Evolutionary conservation across 2,797 vertebrate species (phyloP).

Genomic region (Sebastes itinus): DNA sequence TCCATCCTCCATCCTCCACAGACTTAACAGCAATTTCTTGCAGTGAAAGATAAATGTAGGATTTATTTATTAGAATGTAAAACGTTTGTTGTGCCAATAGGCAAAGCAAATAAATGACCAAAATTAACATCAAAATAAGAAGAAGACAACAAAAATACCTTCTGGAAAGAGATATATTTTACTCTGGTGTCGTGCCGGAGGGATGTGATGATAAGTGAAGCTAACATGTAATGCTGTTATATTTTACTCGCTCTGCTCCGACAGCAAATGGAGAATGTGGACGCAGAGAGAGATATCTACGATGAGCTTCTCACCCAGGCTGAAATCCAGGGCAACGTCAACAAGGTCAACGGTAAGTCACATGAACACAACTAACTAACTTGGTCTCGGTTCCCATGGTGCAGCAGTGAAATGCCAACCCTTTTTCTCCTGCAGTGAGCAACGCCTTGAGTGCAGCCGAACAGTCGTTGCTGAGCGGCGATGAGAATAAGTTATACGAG

Average conservation of each 20-base stretch:
- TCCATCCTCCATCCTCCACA: not conserved
- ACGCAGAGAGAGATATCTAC: conserved; percentile 92
- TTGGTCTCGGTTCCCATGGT: not conserved
- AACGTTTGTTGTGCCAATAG: not conserved
- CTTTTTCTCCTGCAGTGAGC: conserved; percentile 66
- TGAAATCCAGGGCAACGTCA: conserved; percentile 97
- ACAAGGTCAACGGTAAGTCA: conserved; percentile 93
- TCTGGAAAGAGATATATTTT: not conserved
- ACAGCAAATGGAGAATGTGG: conserved; percentile 87
- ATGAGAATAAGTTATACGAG: conserved; percentile 80
- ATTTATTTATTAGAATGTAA: not conserved
- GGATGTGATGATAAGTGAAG: no score
- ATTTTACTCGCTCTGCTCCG: not conserved
- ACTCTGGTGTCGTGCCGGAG: not conserved
- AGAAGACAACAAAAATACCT: not conserved
- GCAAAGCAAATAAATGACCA: not conserved
- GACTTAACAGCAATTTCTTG: not conserved
- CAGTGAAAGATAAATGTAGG: not conserved
- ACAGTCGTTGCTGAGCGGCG: conserved; percentile 82
- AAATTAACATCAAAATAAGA: not conserved
- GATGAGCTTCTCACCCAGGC: conserved; percentile 98
- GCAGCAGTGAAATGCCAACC: not conserved
- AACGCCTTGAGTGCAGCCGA: conserved; percentile 83
- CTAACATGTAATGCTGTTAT: not conserved
- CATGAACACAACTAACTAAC: not conserved